A percentile compares a stretch with the other conserved stretches of the same genome.
Evolutionary conservation across 2,113 vertebrate genomes (phyloP).

Genomic region (Passer montanus): DNA sequence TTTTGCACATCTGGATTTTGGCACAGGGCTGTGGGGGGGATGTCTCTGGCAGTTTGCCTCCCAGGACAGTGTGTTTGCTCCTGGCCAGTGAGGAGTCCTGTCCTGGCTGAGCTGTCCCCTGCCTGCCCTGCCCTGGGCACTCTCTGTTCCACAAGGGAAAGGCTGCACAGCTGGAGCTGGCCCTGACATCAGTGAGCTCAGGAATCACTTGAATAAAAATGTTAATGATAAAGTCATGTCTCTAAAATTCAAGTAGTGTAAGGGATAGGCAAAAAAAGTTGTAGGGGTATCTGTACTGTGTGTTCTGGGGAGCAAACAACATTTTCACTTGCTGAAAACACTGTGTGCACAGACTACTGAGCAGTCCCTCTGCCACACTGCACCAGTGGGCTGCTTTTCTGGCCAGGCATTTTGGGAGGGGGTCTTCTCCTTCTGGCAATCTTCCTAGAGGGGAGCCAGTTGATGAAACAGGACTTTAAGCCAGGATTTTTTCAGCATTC

Average conservation of each 20-base stretch:
- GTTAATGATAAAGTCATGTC: not conserved
- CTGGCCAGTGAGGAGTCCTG: not conserved
- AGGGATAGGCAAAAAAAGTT: not conserved
- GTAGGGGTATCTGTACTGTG: not conserved
- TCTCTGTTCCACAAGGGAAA: not conserved
- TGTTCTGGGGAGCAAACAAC: not conserved
- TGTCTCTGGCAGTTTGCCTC: not conserved
- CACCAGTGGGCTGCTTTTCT: not conserved
- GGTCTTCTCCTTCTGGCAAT: not conserved
- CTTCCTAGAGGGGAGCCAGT: not conserved
- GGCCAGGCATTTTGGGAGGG: not conserved
- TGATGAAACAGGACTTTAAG: not conserved
- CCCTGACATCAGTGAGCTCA: not conserved
- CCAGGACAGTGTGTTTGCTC: not conserved
- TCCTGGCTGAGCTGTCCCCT: not conserved
- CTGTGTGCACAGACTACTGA: not conserved
- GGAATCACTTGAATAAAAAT: not conserved
- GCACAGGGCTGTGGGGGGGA: not conserved
- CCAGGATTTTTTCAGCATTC: not conserved
- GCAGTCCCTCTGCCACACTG: not conserved
- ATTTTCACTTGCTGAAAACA: not conserved
- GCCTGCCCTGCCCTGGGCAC: not conserved
- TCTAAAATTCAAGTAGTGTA: not conserved
- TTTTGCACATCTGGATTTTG: slow-evolving; percentile 34
- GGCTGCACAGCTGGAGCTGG: not conserved